Base-by-base conservation (phyloP, 1,140 invertebrate genomes). In the Camponotus floridanus region DNA sequence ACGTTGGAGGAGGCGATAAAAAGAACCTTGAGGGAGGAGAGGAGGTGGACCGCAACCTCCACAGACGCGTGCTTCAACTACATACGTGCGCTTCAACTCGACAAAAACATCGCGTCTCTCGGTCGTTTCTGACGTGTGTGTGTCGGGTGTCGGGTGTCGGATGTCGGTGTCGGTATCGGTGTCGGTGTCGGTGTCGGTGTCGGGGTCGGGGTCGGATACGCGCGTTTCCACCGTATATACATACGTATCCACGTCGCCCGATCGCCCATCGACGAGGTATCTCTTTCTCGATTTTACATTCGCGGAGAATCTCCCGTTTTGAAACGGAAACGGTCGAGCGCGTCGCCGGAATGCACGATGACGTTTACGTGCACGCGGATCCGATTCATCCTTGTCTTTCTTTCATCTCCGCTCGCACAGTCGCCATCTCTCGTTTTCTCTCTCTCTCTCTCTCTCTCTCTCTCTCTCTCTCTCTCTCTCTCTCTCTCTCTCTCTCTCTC, bases 341-440 rank as follows among this genome's bases (percentile, higher is more conserved):
- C 39, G 8, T 8, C 21, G 51, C 36, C 42, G 67, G 48, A 71
- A 81, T 71, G 51, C 73, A 18, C 1, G 79, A 81, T 73, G 67
- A 81, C 79, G 39, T 79, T 71, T 71, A 39, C 64, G 21, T 21
- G 51, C 48, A 42, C 21, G 36, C 36, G 1, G 26, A 15, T 1
- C 21, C 39, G 39, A 71, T 13, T 55, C 48, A 13, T 76, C 45
- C 31, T 80, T 57, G 36, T 80, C 64, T 26, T 26, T 11, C 61
- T n/a, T 51, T 51, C 45, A 48, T 48, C 65, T 80, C 33, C 65
- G 15, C 33, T 18, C 64, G n/a, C 45, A 26, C 13, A 13, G 1
- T 39, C 42, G 33, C 26, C 42, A 13, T 1, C n/a, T 36, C 61
- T 79, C 26, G 31, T 9, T 6, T 7, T 61, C 2, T 42, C 36